Percentiles rank a stretch among this genome's conserved stretches.
Conservation (phyloP, 2,113 vertebrate genomes). For the Tachuris rubrigastra region DNA sequence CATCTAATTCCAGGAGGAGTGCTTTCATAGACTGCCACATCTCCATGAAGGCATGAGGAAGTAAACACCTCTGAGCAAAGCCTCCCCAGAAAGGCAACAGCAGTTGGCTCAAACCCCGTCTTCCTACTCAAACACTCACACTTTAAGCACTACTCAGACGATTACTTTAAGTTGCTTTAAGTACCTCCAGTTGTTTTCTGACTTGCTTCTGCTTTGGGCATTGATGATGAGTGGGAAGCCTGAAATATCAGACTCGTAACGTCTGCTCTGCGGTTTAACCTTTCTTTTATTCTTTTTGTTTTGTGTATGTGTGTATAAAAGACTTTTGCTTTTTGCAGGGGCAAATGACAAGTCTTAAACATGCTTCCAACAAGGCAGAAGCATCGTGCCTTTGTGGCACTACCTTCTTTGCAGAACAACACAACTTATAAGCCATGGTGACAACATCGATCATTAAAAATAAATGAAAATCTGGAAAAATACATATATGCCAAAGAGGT, state of each 20-base stretch:
- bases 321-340: background rate
- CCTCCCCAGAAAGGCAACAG: conserved; percentile 11
- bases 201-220: background rate
- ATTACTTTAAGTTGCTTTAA: background rate
- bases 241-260: background rate
- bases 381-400: background rate
- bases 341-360: background rate
- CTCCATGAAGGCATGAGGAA: conserved; percentile 35
- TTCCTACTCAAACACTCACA: conserved; percentile 25
- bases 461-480: background rate
- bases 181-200: conserved; percentile 25
- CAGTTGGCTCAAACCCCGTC: conserved; percentile 5
- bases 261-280: background rate
- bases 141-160: background rate
- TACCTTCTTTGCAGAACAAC: background rate
- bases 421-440: background rate
- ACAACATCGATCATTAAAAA: accelerated
- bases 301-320: background rate
- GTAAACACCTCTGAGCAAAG: conserved; percentile 19
- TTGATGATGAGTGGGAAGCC: background rate
- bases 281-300: background rate
- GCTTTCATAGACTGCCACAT: conserved; percentile 54
- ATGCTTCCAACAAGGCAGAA: background rate
- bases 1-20: conserved; percentile 31
- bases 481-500: background rate